These are phyloP conservation scores for Paedocypris sp. DNA, from an alignment of 2,113 vertebrate species.

Conservation along the genomic window DNA sequence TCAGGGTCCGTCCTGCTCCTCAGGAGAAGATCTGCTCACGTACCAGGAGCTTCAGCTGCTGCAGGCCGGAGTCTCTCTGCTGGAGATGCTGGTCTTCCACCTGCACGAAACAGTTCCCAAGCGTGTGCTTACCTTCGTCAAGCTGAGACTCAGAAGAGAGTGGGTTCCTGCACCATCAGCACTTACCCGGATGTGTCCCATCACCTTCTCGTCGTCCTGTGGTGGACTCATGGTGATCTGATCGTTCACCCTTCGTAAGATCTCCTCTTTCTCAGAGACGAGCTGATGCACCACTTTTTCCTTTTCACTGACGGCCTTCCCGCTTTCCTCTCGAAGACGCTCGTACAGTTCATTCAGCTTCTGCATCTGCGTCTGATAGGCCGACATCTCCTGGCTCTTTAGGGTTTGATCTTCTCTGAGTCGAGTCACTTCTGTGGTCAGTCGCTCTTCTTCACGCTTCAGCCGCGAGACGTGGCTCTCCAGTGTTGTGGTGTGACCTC, in stretches of 20 bases:
- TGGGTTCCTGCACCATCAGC: slow-evolving; percentile 63
- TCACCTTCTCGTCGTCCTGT: slow-evolving; percentile 55
- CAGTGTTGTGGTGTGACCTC: slow-evolving; percentile 49
- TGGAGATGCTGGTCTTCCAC: slow-evolving; percentile 67
- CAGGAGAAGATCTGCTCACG: background rate
- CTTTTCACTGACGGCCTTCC: slow-evolving; percentile 51
- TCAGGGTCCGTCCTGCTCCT: background rate
- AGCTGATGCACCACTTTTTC: slow-evolving; percentile 51
- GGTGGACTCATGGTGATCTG: slow-evolving; percentile 51
- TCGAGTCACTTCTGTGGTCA: slow-evolving; percentile 48
- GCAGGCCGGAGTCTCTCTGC: slow-evolving; percentile 65
- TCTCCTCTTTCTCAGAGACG: slow-evolving; percentile 56
- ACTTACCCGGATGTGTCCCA: slow-evolving; percentile 80
- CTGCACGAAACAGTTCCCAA: slow-evolving; percentile 49
- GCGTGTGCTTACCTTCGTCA: slow-evolving; percentile 28
- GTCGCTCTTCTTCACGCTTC: slow-evolving; percentile 45
- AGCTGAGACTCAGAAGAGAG: slow-evolving; percentile 45
- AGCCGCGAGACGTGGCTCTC: slow-evolving; percentile 45
- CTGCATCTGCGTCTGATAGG: slow-evolving; percentile 53
- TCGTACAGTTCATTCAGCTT: slow-evolving; percentile 52
- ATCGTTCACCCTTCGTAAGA: slow-evolving; percentile 36
- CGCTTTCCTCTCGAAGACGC: slow-evolving; percentile 43
- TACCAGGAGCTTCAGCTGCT: slow-evolving; percentile 71
- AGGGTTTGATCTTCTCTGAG: slow-evolving; percentile 53
- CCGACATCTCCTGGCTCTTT: slow-evolving; percentile 52